Conservation (phyloP, 2,888 invertebrate genomes). For the Apomyelois bistriatella region DNA sequence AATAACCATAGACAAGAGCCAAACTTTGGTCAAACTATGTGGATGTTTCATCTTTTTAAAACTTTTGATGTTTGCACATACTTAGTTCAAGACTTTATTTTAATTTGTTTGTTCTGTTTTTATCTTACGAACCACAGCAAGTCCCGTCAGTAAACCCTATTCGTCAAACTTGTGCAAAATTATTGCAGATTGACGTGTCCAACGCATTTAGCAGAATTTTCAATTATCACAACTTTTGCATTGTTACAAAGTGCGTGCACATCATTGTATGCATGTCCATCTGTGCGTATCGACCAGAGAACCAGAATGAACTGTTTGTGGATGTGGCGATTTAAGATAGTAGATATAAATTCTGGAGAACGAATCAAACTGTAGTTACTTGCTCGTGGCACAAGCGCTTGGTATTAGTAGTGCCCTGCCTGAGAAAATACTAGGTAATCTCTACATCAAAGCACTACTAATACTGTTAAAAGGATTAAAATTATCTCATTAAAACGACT, state of each 20-base stretch:
- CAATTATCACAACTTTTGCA: not conserved
- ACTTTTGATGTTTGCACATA: too few relatives aligned
- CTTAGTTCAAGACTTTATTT: not conserved
- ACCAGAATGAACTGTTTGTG: not conserved
- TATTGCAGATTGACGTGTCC: not conserved
- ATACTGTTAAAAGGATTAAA: too few relatives aligned
- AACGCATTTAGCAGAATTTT: constrained; percentile 5
- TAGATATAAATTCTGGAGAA: too few relatives aligned
- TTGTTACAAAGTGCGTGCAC: not conserved
- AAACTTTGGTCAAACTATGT: not conserved
- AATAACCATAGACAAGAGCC: constrained; percentile 22
- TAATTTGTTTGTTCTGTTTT: not conserved
- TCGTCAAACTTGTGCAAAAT: not conserved
- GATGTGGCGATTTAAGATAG: not conserved
- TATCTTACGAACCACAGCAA: not conserved
- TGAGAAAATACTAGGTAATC: too few relatives aligned
- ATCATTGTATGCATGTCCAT: not conserved
- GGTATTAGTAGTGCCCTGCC: too few relatives aligned
- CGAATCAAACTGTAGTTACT: too few relatives aligned
- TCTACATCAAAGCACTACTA: too few relatives aligned
- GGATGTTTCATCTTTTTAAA: not conserved
- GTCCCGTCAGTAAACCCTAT: not conserved
- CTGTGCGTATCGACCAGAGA: not conserved
- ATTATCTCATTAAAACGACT: too few relatives aligned
- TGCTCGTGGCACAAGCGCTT: too few relatives aligned